These are phyloP conservation scores for Sphaeramia orbicularis DNA, from an alignment of 2,797 vertebrate species.

Conservation along the genomic window DNA sequence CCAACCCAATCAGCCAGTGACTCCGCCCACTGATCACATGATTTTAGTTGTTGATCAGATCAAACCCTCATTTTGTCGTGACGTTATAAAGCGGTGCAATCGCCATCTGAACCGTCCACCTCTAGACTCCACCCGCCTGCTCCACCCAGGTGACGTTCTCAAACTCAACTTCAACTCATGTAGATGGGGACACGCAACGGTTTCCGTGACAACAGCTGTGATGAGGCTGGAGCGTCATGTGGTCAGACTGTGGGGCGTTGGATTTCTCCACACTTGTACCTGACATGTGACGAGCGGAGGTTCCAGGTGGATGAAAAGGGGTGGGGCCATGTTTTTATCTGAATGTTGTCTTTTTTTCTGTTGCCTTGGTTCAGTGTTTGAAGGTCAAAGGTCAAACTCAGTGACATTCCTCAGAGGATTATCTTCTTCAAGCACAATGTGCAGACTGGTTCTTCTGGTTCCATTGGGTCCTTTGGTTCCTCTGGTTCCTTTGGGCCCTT, in stretches of 20 bases:
- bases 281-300: slow-evolving; percentile 20
- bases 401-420: too few species aligned
- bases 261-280: slow-evolving; percentile 26
- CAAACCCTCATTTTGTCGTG: neutral
- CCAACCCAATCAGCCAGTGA: too few species aligned
- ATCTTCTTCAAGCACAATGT: too few species aligned
- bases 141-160: slow-evolving; percentile 9
- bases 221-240: neutral
- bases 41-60: too few species aligned
- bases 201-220: neutral
- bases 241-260: neutral
- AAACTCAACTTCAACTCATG: neutral
- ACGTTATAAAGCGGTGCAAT: slow-evolving; percentile 8
- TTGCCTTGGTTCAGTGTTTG: neutral
- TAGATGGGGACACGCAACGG: neutral
- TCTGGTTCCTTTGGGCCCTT: too few species aligned
- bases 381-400: neutral
- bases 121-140: slow-evolving; percentile 16
- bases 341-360: neutral
- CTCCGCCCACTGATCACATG: too few species aligned
- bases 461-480: neutral
- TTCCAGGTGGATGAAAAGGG: slow-evolving; percentile 7
- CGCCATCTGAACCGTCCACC: neutral
- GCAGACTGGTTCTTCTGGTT: too few species aligned
- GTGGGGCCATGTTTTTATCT: slow-evolving; percentile 31